Conservation (phyloP, 64 coral and sea anemone genomes). For the Montipora capricornis region DNA sequence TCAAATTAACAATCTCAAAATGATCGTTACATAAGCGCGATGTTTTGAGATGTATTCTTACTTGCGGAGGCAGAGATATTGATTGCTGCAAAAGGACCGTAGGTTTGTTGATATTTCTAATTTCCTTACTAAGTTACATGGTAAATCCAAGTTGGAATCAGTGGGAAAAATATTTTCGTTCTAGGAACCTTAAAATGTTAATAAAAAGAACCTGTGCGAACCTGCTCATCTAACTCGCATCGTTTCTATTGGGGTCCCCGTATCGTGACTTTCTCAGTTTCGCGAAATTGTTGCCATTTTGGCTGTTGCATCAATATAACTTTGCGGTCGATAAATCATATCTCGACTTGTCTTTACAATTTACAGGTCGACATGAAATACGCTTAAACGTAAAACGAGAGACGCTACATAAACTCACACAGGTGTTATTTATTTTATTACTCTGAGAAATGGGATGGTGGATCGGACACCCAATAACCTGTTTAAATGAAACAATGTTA, state of each 20-base stretch:
- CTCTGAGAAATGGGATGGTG: not conserved
- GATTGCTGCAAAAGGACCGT: no score
- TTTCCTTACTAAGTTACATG: not conserved
- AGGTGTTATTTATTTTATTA: not conserved
- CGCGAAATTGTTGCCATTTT: not conserved
- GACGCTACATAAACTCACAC: not conserved
- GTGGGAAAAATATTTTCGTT: no score
- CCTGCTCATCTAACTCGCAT: no score
- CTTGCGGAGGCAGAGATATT: no score
- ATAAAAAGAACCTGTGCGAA: no score
- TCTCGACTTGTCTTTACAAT: not conserved
- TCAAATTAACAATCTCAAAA: not conserved
- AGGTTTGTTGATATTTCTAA: not conserved
- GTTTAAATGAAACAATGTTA: not conserved
- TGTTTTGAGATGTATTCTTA: no score
- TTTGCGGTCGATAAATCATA: not conserved
- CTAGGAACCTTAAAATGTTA: no score
- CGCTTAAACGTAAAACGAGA: not conserved
- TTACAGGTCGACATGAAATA: not conserved
- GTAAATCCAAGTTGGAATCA: no score
- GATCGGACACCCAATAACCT: not conserved
- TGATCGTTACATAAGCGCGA: no score
- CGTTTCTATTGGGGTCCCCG: no score
- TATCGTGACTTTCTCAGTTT: conserved; percentile 19
- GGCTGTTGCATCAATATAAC: not conserved